Evolutionary conservation across 2,888 invertebrate species (phyloP), one percentile per base, ranked within the genome.

Genomic region (Phragmatobia fuliginosa): DNA sequence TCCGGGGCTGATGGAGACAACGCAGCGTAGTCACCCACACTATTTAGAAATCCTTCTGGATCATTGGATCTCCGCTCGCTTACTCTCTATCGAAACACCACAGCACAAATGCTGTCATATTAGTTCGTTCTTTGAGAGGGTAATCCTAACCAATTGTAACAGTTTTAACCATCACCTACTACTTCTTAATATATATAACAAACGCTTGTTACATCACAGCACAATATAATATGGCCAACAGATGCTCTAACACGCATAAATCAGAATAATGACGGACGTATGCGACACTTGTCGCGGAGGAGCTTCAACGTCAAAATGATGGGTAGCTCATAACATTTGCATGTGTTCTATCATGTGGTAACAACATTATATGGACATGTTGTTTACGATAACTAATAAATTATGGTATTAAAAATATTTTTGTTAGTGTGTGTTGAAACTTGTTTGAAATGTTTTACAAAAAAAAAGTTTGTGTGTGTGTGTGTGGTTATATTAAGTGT

Each of bases 261-360:
- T 87, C 87, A 87, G 82, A 73, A 77, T 71, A 83, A 83, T 82
- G 82, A 78, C 80, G 82, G 83, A 81, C 79, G 79, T 83, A 78
- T 74, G 80, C 79, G 84, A 83, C 83, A 84, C 77, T 82, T 79
- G 76, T 73, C 78, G 68, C 67, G 66, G 31, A 25, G 70, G 73
- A 75, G 56, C 74, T 74, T 72, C 76, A 72, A 80, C 71, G 79
- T 82, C 79, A 68, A 64, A 61, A 64, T 82, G 76, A 81, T 78
- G 74, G 72, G 81, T 78, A 71, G 75, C 72, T 82, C 72, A 82
- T 80, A 74, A 73, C 81, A 81, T 81, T 78, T 82, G 81, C 82
- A 80, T 82, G 70, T 81, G 80, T 75, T 67, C 70, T 75, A 72
- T 66, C 77, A 81, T 81, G 68, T 82, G 80, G 82, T 67, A 70